Conservation (phyloP, 2,888 invertebrate species). For the Ennomos fuscantarius region DNA sequence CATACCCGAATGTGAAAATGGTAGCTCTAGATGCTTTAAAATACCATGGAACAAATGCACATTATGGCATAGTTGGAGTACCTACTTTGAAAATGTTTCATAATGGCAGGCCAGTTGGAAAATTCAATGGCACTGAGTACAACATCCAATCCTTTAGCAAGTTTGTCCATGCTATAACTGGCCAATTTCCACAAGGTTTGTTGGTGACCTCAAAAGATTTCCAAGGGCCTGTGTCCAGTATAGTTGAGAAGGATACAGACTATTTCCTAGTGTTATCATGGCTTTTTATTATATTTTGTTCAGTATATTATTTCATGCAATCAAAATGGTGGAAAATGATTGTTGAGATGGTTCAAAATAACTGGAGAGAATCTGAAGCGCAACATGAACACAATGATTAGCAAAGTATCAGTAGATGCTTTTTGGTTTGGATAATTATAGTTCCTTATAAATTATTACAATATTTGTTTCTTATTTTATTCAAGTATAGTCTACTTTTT, state of each 20-base stretch:
- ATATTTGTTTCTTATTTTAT: background rate
- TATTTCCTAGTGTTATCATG: conserved; percentile 93
- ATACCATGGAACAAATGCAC: conserved; percentile 93
- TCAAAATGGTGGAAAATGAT: conserved; percentile 92
- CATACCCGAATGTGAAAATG: conserved; percentile 94
- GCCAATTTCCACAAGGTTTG: conserved; percentile 86
- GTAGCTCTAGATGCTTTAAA: conserved; percentile 95
- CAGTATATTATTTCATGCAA: conserved; percentile 90
- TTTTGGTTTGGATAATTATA: conserved; percentile 4
- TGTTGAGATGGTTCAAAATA: conserved; percentile 92
- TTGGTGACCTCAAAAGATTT: conserved; percentile 91
- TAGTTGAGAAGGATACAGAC: conserved; percentile 91
- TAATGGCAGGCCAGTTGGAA: conserved; percentile 93
- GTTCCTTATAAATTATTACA: background rate
- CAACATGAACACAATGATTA: conserved; percentile 91
- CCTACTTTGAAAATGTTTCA: conserved; percentile 96
- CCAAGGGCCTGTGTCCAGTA: conserved; percentile 91
- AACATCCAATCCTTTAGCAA: conserved; percentile 91
- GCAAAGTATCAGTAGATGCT: conserved; percentile 5
- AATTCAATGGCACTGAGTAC: conserved; percentile 93
- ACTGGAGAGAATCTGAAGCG: conserved; percentile 95
- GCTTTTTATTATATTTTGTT: conserved; percentile 92
- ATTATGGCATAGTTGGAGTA: conserved; percentile 95
- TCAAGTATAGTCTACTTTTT: no score
- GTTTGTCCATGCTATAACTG: conserved; percentile 92